These are phyloP conservation scores for Anthoscopus minutus DNA, from an alignment of 2,113 vertebrate species.

Conservation along the genomic window DNA sequence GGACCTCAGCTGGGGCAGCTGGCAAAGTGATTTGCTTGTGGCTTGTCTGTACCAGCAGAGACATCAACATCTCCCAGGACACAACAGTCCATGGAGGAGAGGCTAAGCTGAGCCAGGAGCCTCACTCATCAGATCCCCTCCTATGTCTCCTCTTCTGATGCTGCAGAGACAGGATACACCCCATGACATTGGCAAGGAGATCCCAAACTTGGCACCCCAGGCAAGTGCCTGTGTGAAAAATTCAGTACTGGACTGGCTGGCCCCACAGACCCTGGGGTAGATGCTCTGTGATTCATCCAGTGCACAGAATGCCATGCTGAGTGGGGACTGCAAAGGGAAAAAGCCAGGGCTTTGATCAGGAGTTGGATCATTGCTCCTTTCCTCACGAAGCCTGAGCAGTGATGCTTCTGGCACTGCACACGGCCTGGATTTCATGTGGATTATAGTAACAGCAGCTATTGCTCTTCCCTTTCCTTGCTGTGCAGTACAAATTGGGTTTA, in stretches of 20 bases:
- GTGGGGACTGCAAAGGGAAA: not conserved
- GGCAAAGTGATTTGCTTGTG: rapidly evolving
- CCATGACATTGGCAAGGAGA: rapidly evolving
- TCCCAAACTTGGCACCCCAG: not conserved
- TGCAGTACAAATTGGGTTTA: not conserved
- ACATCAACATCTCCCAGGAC: not conserved
- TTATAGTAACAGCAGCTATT: not conserved
- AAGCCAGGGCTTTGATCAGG: rapidly evolving
- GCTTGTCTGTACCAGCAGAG: not conserved
- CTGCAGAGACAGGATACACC: not conserved
- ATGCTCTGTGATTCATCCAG: rapidly evolving
- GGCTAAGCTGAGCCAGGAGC: not conserved
- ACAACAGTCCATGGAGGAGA: not conserved
- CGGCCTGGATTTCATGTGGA: not conserved
- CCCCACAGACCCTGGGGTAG: not conserved
- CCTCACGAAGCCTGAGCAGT: too few relatives aligned
- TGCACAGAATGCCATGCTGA: rapidly evolving
- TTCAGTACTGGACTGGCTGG: rapidly evolving
- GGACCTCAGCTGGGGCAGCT: not conserved
- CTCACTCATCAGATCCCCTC: too few relatives aligned
- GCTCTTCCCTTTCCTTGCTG: not conserved
- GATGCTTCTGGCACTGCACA: not conserved
- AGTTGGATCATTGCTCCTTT: rapidly evolving
- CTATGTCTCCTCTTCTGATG: not conserved
- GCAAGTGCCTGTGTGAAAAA: not conserved